Evolutionary conservation across 2,113 vertebrate genomes (phyloP).

Genomic region (Oryzias javanicus): DNA sequence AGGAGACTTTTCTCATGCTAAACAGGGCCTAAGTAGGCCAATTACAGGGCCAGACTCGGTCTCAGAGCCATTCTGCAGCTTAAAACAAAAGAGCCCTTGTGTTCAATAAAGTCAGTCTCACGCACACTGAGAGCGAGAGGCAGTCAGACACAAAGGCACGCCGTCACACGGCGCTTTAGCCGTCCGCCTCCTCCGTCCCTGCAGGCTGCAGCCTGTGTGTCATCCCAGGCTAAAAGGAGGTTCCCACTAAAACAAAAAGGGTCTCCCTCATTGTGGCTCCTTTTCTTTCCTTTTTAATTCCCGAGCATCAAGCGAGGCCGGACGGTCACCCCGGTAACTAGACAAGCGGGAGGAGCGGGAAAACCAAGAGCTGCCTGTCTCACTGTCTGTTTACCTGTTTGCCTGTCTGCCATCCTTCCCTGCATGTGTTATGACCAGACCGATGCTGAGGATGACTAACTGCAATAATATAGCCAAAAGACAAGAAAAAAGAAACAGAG

Average conservation of each 20-base stretch:
- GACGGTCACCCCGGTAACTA: slow-evolving; percentile 56
- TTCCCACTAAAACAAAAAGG: slow-evolving; percentile 75
- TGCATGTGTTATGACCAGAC: too few species aligned
- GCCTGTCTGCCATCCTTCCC: slow-evolving; percentile 5
- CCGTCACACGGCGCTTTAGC: slow-evolving; percentile 56
- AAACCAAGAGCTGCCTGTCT: slow-evolving; percentile 16
- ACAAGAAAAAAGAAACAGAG: too few species aligned
- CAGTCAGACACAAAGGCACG: slow-evolving; percentile 65
- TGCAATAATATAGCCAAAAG: too few species aligned
- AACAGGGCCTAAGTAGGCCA: slow-evolving; percentile 95
- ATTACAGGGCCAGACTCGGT: slow-evolving; percentile 90
- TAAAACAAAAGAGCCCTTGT: slow-evolving; percentile 95
- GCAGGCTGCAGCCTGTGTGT: slow-evolving; percentile 26
- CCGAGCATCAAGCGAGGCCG: slow-evolving; percentile 43
- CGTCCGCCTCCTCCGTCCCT: slow-evolving; percentile 27
- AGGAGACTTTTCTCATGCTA: slow-evolving; percentile 95
- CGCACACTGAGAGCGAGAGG: slow-evolving; percentile 52
- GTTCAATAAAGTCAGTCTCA: slow-evolving; percentile 88
- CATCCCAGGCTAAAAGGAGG: slow-evolving; percentile 66
- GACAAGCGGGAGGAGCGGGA: slow-evolving; percentile 30
- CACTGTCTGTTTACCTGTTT: slow-evolving; percentile 27
- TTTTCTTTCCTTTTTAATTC: slow-evolving; percentile 67
- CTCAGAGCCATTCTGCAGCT: slow-evolving; percentile 76
- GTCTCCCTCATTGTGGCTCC: slow-evolving; percentile 71
- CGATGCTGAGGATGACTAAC: too few species aligned